Base-by-base conservation (phyloP, 2,888 invertebrate genomes). In the Drosophila setosimentum region DNA sequence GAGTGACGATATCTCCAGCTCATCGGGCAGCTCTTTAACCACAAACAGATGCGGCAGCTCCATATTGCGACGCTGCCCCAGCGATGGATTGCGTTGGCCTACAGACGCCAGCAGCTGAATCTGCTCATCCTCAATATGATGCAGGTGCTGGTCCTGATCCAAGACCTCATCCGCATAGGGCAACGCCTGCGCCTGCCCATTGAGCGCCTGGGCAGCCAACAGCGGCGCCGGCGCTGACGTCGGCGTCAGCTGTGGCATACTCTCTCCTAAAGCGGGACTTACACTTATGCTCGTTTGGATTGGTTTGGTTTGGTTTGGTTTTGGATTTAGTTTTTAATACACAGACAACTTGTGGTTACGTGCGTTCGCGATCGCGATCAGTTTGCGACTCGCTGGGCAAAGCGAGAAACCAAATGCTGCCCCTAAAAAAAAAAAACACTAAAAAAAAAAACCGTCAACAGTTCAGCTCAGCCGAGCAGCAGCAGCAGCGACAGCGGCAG, bases 21-120 rank as follows among this genome's bases (percentile, higher is more conserved):
- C 54, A 7, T 24, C 69, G 58, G 45, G 70, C 72, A 53, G 53
- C 53, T 85, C 81, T 40, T 87, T 76, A 33, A 91, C 54, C 58
- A 89, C 80, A 8, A 68, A 67, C n/a, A 88, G 61, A 8, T 75
- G 76, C 0, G 90, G 79, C 42, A 90, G 45, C 21, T 87, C 90
- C 13, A 87, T 73, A 45, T 83, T 72, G 5, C 82, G 80, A 10
- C 81, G 82, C 42, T 79, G 79, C n/a, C 73, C 63, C 5, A 90
- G 63, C 3, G 80, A 80, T 1, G 58, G 62, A 4, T 74, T 73
- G 16, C 80, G 29, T 3, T 45, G 45, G 8, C 45, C 45, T 16
- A 24, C 40, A 6, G 50, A n/a, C 5, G 58, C 21, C 0, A 53
- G 58, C 40, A 57, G 35, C 48, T 33, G 50, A 10, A 32, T 37